These are phyloP conservation scores for Murina feae DNA, from an alignment of 2,113 vertebrate genomes.

Conservation along the genomic window DNA sequence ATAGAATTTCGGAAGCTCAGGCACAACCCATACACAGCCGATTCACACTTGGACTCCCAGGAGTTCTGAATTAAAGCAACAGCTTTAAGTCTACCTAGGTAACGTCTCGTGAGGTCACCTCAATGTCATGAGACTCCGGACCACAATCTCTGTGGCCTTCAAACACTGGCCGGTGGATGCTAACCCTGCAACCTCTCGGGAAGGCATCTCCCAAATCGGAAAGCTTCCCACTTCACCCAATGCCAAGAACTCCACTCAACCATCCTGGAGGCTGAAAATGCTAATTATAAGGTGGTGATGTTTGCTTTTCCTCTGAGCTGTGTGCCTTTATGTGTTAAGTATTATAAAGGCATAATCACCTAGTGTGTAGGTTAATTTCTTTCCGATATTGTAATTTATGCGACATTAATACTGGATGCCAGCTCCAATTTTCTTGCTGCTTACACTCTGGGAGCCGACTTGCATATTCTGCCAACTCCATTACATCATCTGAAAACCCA, in stretches of 20 bases:
- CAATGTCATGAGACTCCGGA: constrained; percentile 57
- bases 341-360: constrained; percentile 53
- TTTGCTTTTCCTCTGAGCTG: constrained; percentile 45
- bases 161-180: not conserved
- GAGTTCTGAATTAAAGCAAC: not conserved
- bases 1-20: not conserved
- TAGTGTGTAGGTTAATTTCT: constrained; percentile 71
- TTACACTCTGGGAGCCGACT: constrained; percentile 80
- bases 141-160: not conserved
- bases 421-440: constrained; percentile 78
- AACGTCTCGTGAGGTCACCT: constrained; percentile 62
- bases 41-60: not conserved
- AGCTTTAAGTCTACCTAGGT: constrained; percentile 5
- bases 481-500: constrained; percentile 82
- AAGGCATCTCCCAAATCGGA: not conserved
- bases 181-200: not conserved
- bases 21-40: not conserved
- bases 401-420: constrained; percentile 77
- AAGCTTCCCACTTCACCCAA: not conserved
- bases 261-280: constrained; percentile 30
- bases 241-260: constrained; percentile 32
- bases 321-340: constrained; percentile 55
- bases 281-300: not conserved
- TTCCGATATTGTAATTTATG: constrained; percentile 77
- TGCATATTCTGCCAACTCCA: constrained; percentile 82